Evolutionary conservation across 2,113 vertebrate species (phyloP), one percentile per base, ranked within the genome.

Genomic region (Upupa epops): DNA sequence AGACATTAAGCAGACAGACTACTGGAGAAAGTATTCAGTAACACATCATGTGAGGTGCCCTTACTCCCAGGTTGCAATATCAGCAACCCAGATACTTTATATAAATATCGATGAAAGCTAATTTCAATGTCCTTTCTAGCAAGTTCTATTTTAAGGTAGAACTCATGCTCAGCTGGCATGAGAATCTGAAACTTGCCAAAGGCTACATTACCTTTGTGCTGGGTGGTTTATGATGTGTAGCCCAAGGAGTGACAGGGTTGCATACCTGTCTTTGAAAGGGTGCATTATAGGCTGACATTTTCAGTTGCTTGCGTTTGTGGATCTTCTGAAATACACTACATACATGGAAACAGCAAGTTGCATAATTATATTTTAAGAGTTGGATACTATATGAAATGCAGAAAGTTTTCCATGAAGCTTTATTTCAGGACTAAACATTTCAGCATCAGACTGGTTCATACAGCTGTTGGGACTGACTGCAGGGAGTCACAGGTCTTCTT

Each of bases 301-400:
- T 84, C 56, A 34, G 40, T 79, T 26, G 18, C 20, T 64, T 72
- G 20, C 3, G 6, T 86, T 83, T 90, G 20, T 88, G 24, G 17
- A 46, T 48, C 36, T 56, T 80, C 54, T 87, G 34, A 65, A 32
- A 61, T 60, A 32, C 1, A 3, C 13, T 54, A 54, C 1, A 2
- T 49, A 26, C 0, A 3, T 54, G 49, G 34, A 55, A 81, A 36
- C n/a, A 64, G 6, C 11, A 52, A 64, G 9, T 21, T 54, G 19
- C 31, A n/a, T 36, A 84, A 72, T 15, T 75, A 25, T 40, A 55
- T 71, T 34, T 81, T 17, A 31, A 28, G n/a, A 60, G 14, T 18
- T 0, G 0, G 0, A 5, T 69, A 1, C 0, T 64, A 18, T 20
- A 40, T 46, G 81, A 54, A 22, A 40, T 2, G 3, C 17, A 48